These are phyloP conservation scores for Hydrotaea diabolus DNA, from an alignment of 2,888 invertebrate species.

Conservation along the genomic window DNA sequence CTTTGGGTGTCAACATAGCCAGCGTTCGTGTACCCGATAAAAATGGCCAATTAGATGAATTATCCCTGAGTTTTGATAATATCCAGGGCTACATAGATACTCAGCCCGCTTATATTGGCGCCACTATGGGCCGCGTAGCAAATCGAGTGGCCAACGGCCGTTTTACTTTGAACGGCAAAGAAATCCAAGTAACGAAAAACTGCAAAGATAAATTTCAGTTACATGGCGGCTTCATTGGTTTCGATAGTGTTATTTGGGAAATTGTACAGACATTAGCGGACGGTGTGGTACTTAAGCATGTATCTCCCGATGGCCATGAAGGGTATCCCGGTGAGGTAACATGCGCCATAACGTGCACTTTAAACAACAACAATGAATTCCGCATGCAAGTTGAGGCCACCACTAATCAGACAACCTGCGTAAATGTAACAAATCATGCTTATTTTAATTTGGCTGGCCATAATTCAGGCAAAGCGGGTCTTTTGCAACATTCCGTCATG, in stretches of 20 bases:
- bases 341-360: constrained; percentile 86
- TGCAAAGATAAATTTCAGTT: constrained; percentile 85
- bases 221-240: constrained; percentile 92
- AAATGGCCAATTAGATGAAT: constrained; percentile 87
- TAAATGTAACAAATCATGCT: constrained; percentile 92
- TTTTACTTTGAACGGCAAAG: constrained; percentile 86
- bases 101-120: constrained; percentile 89
- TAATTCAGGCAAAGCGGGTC: constrained; percentile 83
- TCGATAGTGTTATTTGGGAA: constrained; percentile 90
- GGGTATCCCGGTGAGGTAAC: constrained; percentile 93
- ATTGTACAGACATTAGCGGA: constrained; percentile 74
- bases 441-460: constrained; percentile 96
- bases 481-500: constrained; percentile 86
- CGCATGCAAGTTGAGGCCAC: constrained; percentile 89
- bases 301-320: constrained; percentile 90
- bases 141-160: constrained; percentile 88
- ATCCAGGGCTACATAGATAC: constrained; percentile 89
- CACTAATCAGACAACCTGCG: constrained; percentile 88
- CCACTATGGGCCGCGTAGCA: constrained; percentile 92
- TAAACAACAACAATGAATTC: constrained; percentile 88
- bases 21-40: constrained; percentile 88
- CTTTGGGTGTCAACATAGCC: constrained; percentile 91
- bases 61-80: constrained; percentile 90
- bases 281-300: constrained; percentile 86
- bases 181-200: constrained; percentile 87